Base-by-base conservation (phyloP, 2,797 vertebrate genomes). In the Cryptoblepharus egeriae region DNA sequence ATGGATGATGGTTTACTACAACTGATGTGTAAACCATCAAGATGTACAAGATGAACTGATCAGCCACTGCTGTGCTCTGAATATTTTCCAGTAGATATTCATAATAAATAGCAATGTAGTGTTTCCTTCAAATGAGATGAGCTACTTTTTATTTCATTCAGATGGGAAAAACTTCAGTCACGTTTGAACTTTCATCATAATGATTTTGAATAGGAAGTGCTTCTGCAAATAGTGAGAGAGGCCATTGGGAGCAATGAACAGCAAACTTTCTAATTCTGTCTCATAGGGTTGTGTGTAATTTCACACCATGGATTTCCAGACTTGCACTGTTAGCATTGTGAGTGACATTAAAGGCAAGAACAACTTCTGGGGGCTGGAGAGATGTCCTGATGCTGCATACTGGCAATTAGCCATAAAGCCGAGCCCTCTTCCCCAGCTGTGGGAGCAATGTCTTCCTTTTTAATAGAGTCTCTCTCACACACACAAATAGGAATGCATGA, bases 301-400 rank as follows among this genome's bases (percentile, higher is more conserved):
- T 64, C 45, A 57, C 60, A 73, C 75, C 49, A 65, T n/a, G 61
- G 75, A 78, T 73, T 42, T 58, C 39, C 70, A 77, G 49, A 73
- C 45, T n/a, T 58, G 75, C 75, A 45, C n/a, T 32, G 49, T 83
- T 58, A 83, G 69, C 75, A 64, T 16, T 39, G 76, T 20, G 20
- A 71, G 12, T 71, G 60, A 72, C 77, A 78, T 77, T 83, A 39
- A 35, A 32, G 32, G 30, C 63, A 65, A 49, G 49, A 73, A 30
- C n/a, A 77, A 83, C 52, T 70, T 32, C 32, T 16, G 22, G 45
- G 60, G 64, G 45, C n/a, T n/a, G 35, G 49, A 35, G 8, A 63
- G 32, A 10, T 13, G 58, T 6, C 30, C 64, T 64, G n/a, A 49
- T 3, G 75, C 15, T 39, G 42, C 30, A 63, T 35, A 49, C 26